These are phyloP conservation scores for Batillaria attramentaria DNA, from an alignment of 1,140 invertebrate genomes.

Conservation along the genomic window DNA sequence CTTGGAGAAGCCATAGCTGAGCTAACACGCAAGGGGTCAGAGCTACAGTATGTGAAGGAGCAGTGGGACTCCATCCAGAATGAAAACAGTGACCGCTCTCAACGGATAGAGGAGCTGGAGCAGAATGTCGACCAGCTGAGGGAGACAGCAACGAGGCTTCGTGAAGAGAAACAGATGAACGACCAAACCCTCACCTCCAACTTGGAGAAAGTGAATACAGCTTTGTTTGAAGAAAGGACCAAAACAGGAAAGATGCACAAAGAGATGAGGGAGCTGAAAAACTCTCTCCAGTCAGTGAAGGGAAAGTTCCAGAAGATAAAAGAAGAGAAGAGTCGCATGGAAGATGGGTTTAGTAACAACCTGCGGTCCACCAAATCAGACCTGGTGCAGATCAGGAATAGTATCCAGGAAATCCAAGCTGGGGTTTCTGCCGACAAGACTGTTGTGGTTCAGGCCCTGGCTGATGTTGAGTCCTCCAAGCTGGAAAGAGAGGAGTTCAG, in stretches of 20 bases:
- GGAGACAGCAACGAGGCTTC: slow-evolving; percentile 43
- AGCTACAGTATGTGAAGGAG: slow-evolving; percentile 28
- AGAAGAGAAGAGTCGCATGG: slow-evolving; percentile 31
- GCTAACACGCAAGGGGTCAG: slow-evolving; percentile 38
- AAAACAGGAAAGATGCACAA: slow-evolving; percentile 42
- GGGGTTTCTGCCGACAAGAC: not conserved
- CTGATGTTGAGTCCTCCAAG: slow-evolving; percentile 33
- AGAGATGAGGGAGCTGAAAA: slow-evolving; percentile 46
- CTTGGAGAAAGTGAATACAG: slow-evolving; percentile 42
- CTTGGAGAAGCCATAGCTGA: slow-evolving; percentile 43
- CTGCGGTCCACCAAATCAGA: slow-evolving; percentile 26
- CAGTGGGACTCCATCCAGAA: slow-evolving; percentile 37
- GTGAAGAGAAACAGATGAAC: slow-evolving; percentile 45
- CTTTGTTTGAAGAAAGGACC: slow-evolving; percentile 41
- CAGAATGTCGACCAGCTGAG: slow-evolving; percentile 44
- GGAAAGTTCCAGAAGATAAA: slow-evolving; percentile 39
- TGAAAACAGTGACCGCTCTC: slow-evolving; percentile 40
- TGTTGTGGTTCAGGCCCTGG: slow-evolving; percentile 4
- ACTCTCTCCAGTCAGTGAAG: slow-evolving; percentile 25
- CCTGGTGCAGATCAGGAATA: slow-evolving; percentile 14
- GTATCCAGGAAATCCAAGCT: not conserved
- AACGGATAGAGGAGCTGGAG: slow-evolving; percentile 45
- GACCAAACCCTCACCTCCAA: slow-evolving; percentile 42
- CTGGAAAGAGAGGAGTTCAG: slow-evolving; percentile 32
- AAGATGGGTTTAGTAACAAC: slow-evolving; percentile 30